phyloP scores from a whole-genome alignment of 1,140 invertebrate species.

The Cephus cinctus region DNA sequence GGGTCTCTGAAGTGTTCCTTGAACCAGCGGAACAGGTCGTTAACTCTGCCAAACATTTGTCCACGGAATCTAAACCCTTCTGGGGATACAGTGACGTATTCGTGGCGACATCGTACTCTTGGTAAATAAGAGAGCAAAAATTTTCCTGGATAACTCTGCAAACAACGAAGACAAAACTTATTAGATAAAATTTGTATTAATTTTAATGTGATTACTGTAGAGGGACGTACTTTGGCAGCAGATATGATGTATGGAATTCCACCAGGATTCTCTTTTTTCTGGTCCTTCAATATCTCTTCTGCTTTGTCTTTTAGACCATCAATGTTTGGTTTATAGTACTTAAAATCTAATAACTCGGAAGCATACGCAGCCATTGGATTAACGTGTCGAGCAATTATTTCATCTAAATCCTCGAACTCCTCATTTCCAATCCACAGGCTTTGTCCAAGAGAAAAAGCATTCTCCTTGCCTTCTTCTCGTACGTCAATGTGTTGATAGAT shows the following conservation, averaged over 20 bases:
- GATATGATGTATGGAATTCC: conserved; percentile 93
- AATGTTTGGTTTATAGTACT: conserved; percentile 79
- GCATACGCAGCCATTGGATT: conserved; percentile 94
- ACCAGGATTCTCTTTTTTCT: conserved; percentile 80
- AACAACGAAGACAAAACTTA: conserved; percentile 21
- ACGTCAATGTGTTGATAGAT: conserved; percentile 97
- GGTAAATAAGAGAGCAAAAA: conserved; percentile 95
- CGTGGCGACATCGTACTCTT: conserved; percentile 78
- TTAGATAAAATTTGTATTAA: too few relatives aligned
- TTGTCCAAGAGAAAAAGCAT: conserved; percentile 91
- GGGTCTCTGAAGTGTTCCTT: conserved; percentile 96
- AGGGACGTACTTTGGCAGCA: conserved; percentile 65
- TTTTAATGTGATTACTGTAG: too few relatives aligned
- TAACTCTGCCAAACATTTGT: conserved; percentile 84
- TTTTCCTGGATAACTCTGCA: conserved; percentile 86
- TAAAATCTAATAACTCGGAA: conserved; percentile 87
- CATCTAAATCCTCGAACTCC: conserved; percentile 98
- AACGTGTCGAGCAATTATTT: conserved; percentile 96
- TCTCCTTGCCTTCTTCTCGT: conserved; percentile 93
- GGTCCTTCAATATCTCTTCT: conserved; percentile 82
- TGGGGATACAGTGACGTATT: conserved; percentile 87
- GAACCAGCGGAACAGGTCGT: conserved; percentile 90
- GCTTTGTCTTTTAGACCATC: conserved; percentile 79
- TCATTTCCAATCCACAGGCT: conserved; percentile 81
- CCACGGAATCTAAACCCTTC: conserved; percentile 91